These are phyloP conservation scores for Aphidius ervi DNA, from an alignment of 1,140 invertebrate genomes.

Conservation along the genomic window DNA sequence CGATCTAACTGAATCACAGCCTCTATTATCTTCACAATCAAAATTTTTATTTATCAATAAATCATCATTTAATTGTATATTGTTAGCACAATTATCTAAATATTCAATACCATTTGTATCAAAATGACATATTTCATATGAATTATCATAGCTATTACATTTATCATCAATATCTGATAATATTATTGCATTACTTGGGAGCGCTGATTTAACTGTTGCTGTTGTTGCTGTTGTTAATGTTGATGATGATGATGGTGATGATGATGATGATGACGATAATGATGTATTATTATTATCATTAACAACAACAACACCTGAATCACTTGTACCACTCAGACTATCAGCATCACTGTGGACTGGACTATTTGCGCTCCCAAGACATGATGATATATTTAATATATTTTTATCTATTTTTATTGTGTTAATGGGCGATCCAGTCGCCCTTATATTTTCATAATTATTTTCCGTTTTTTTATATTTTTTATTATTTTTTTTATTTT, in stretches of 20 bases:
- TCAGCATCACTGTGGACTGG: constrained; percentile 20
- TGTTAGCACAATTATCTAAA: background rate
- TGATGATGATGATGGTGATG: no score
- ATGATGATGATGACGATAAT: no score
- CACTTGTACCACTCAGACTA: constrained; percentile 19
- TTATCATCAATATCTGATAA: constrained; percentile 5
- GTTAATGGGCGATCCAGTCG: constrained; percentile 14
- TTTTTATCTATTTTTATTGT: constrained; percentile 17
- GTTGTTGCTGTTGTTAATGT: background rate
- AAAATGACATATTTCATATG: no score
- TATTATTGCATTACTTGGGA: constrained; percentile 12
- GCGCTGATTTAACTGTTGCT: constrained; percentile 10
- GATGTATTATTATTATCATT: no score
- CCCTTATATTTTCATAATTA: constrained; percentile 8
- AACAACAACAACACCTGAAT: constrained; percentile 14
- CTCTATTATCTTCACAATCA: constrained; percentile 4
- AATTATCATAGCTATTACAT: background rate
- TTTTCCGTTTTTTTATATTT: background rate
- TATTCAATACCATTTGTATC: no score
- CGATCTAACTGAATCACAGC: constrained; percentile 47
- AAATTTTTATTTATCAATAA: no score
- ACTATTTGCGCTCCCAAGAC: constrained; percentile 13
- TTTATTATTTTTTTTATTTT: constrained; percentile 7
- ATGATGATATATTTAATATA: constrained; percentile 2
- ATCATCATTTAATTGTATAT: background rate